phyloP scores from a whole-genome alignment of 2,797 vertebrate genomes.

The Sebastes melanostomus region DNA sequence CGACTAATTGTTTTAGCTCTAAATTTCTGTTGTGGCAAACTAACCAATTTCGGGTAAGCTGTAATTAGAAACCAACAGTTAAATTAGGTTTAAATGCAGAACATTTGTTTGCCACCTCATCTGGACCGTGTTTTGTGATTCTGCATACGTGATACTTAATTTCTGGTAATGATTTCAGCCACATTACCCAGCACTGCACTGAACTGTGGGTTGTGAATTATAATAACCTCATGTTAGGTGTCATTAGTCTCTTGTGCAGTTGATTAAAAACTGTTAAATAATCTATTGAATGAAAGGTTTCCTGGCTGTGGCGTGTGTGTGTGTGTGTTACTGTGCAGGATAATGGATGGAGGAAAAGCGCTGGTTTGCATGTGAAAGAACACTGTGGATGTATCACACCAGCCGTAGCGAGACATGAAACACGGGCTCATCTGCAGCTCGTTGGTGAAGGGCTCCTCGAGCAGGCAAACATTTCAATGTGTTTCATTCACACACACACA shows the following conservation, averaged over 20 bases:
- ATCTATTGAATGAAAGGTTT: constrained; percentile 15
- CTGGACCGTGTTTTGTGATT: background rate
- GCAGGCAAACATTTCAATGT: constrained; percentile 8
- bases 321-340: background rate
- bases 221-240: background rate
- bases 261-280: constrained; percentile 25
- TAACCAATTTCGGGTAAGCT: background rate
- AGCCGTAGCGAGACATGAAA: constrained; percentile 25
- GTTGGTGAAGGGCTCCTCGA: background rate
- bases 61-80: background rate
- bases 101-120: background rate
- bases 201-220: background rate
- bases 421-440: constrained; percentile 23
- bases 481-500: background rate
- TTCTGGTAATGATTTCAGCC: background rate
- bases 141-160: background rate
- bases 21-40: background rate
- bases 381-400: background rate
- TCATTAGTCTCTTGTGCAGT: constrained; percentile 15
- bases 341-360: background rate
- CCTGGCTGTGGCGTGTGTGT: background rate
- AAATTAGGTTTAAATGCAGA: background rate
- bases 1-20: background rate
- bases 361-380: constrained; percentile 40
- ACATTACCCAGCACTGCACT: background rate